Evolutionary conservation across 2,797 vertebrate species (phyloP).

Genomic region (Chiloscyllium punctatum): DNA sequence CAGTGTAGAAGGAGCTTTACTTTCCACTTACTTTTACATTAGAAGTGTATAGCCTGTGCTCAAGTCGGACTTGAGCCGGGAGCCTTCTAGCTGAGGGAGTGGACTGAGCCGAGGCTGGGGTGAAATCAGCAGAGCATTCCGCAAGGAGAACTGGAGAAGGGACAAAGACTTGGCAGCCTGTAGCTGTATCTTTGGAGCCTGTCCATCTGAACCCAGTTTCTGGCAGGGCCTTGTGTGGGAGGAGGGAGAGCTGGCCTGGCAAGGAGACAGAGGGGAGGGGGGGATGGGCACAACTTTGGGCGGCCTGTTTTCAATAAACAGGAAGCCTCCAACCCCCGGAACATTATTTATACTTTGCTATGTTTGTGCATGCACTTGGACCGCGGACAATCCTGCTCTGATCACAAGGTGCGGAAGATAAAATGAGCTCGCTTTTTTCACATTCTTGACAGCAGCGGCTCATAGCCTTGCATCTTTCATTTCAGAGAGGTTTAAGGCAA

Average conservation of each 20-base stretch:
- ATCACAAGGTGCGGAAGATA: background rate
- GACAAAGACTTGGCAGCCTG: background rate
- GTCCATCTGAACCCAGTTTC: background rate
- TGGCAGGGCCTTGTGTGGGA: background rate
- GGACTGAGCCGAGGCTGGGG: background rate
- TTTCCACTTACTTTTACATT: too few species aligned
- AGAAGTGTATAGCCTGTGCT: too few species aligned
- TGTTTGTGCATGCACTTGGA: background rate
- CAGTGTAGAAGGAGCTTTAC: too few species aligned
- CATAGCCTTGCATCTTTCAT: too few species aligned
- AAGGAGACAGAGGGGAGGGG: background rate
- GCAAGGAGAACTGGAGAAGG: background rate
- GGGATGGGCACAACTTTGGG: background rate
- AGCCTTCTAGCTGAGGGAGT: background rate
- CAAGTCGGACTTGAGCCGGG: too few species aligned
- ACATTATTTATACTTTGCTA: background rate
- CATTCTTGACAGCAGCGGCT: too few species aligned
- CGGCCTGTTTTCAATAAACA: background rate
- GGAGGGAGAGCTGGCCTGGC: too few species aligned
- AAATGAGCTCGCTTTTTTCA: background rate
- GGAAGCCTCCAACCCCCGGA: background rate
- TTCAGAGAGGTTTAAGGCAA: background rate
- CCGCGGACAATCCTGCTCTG: background rate
- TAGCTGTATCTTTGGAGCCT: background rate
- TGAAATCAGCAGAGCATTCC: background rate